Percentiles rank a stretch among this genome's conserved stretches.
Evolutionary conservation across 2,888 invertebrate species (phyloP).

Genomic region (Drosophila lacicola): DNA sequence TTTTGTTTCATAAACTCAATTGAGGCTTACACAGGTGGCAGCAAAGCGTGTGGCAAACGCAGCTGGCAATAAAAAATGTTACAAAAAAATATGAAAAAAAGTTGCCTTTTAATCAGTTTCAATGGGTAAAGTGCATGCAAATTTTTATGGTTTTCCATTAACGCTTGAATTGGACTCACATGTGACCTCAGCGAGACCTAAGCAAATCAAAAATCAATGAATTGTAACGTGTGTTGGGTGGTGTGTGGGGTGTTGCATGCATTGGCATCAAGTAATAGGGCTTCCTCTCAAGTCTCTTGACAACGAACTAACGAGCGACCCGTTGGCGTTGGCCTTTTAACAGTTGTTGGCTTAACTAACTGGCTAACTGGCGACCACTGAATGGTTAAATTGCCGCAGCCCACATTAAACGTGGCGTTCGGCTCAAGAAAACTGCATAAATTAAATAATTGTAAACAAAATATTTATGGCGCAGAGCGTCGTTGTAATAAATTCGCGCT

Average conservation of each 20-base stretch:
- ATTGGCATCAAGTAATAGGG: conserved; percentile 69
- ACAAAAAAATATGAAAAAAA: conserved; percentile 1
- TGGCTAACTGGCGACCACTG: conserved; percentile 21
- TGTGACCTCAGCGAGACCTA: conserved; percentile 64
- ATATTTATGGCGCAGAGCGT: conserved; percentile 75
- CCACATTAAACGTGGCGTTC: conserved; percentile 73
- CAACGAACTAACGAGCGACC: conserved; percentile 34
- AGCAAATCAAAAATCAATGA: conserved; percentile 74
- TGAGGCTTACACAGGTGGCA: conserved; percentile 61
- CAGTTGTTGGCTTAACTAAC: conserved; percentile 48
- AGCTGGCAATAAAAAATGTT: conserved; percentile 40
- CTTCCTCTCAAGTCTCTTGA: conserved; percentile 61
- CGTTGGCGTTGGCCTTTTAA: conserved; percentile 47
- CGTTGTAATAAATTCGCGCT: conserved; percentile 80
- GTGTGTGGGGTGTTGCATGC: conserved; percentile 10
- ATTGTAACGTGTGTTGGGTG: conserved; percentile 22
- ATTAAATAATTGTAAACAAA: conserved; percentile 82
- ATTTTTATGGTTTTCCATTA: conserved; percentile 64
- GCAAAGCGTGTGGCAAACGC: conserved; percentile 48
- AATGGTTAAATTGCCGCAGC: conserved; percentile 39
- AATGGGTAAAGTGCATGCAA: conserved; percentile 57
- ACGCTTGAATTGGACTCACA: conserved; percentile 44
- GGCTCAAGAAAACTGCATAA: conserved; percentile 75
- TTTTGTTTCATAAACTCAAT: conserved; percentile 15
- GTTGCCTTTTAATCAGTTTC: conserved; percentile 53